Conservation (phyloP, 2,888 invertebrate species). For the Apodemia duryi region DNA sequence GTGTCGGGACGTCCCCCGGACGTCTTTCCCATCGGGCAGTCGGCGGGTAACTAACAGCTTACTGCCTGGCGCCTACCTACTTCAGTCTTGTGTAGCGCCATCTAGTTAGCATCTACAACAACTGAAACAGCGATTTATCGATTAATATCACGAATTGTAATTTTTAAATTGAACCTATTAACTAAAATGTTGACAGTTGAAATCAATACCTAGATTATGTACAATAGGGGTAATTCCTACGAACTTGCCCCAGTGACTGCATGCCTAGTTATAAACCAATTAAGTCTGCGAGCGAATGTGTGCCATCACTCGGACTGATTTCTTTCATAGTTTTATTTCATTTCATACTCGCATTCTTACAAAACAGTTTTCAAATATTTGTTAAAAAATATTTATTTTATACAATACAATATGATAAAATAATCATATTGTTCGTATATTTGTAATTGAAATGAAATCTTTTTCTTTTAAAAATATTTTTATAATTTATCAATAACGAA, state of each 20-base stretch:
- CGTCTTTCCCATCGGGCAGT: constrained; percentile 72
- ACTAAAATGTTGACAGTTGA: constrained; percentile 18
- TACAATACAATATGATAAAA: too few relatives aligned
- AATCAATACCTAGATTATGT: constrained; percentile 22
- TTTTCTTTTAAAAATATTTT: too few relatives aligned
- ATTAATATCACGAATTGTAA: constrained; percentile 22
- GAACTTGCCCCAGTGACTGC: constrained; percentile 33
- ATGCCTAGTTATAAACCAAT: constrained; percentile 29
- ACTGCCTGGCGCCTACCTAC: constrained; percentile 39
- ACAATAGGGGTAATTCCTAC: constrained; percentile 31
- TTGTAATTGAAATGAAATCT: too few relatives aligned
- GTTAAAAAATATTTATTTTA: neutral
- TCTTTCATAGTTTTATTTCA: constrained; percentile 16
- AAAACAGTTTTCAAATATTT: neutral
- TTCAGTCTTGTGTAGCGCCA: constrained; percentile 41
- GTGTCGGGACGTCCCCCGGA: constrained; percentile 66
- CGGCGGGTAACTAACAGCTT: constrained; percentile 45
- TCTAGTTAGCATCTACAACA: constrained; percentile 45
- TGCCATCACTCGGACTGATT: constrained; percentile 19
- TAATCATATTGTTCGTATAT: neutral
- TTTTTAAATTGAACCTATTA: neutral
- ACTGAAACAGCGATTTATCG: constrained; percentile 37
- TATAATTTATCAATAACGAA: too few relatives aligned
- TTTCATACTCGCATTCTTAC: constrained; percentile 2
- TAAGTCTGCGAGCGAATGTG: constrained; percentile 19